A percentile compares a stretch with the other conserved stretches of the same genome.
phyloP scores from a whole-genome alignment of 2,797 vertebrate species.

The Sibirionetta formosa region DNA sequence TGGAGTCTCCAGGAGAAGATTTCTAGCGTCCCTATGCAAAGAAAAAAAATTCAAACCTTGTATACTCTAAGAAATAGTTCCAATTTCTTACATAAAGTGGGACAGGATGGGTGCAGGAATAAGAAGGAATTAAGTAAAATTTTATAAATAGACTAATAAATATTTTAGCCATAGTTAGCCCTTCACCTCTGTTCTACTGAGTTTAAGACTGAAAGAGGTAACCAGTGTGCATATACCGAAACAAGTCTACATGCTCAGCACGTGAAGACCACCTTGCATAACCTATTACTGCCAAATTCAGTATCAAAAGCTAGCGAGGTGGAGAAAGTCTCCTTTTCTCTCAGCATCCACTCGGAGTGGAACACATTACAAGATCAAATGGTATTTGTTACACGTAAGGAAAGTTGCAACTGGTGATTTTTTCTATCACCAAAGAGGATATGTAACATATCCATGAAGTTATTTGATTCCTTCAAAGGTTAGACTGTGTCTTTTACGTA shows the following conservation, averaged over 20 bases:
- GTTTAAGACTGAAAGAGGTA: constrained; percentile 71
- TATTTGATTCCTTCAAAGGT: background rate
- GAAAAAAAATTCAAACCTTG: background rate
- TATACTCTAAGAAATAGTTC: background rate
- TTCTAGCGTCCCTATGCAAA: constrained; percentile 41
- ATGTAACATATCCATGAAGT: background rate
- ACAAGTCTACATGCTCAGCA: constrained; percentile 66
- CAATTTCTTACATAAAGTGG: constrained; percentile 4
- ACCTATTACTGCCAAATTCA: constrained; percentile 53
- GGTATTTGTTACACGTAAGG: background rate
- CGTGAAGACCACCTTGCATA: constrained; percentile 54
- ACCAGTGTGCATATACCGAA: constrained; percentile 69
- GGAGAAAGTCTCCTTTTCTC: constrained; percentile 16
- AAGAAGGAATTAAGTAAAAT: constrained; percentile 27
- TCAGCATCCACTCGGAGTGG: background rate
- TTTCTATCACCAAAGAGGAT: background rate
- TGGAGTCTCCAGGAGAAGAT: constrained; percentile 6
- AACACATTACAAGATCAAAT: constrained; percentile 56
- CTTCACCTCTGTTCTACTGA: constrained; percentile 74
- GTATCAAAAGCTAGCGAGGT: constrained; percentile 32
- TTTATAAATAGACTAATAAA: constrained; percentile 77
- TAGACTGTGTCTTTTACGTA: background rate
- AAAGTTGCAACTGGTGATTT: background rate
- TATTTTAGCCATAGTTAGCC: constrained; percentile 68
- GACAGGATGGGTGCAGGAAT: constrained; percentile 3